Evolutionary conservation across 2,888 invertebrate species (phyloP).

Genomic region (Itoplectis maculator): DNA sequence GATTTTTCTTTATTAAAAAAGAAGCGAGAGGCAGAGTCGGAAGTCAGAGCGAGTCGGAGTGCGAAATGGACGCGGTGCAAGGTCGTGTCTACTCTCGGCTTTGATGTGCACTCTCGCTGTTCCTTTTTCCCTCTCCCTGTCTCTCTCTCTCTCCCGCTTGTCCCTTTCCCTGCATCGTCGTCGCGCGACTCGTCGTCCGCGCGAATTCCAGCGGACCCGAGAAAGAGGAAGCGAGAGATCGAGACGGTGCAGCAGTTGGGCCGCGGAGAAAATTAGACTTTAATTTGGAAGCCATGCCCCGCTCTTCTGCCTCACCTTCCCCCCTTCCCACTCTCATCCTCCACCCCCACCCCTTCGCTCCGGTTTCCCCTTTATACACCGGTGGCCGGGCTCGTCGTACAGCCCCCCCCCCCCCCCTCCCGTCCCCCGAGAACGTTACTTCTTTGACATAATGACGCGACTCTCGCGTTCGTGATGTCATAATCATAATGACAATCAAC

Average conservation of each 20-base stretch:
- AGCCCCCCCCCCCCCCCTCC: too few relatives aligned
- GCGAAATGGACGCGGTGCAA: conserved; percentile 47
- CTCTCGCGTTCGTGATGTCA: conserved; percentile 68
- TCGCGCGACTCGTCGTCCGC: background rate
- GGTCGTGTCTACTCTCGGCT: conserved; percentile 65
- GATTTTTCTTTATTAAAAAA: conserved; percentile 53
- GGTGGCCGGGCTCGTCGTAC: too few relatives aligned
- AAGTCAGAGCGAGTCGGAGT: conserved; percentile 21
- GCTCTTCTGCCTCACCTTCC: conserved; percentile 45
- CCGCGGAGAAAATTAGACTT: conserved; percentile 69
- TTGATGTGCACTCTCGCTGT: conserved; percentile 71
- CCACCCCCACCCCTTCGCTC: too few relatives aligned
- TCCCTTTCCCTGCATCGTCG: conserved; percentile 32
- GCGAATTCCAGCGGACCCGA: conserved; percentile 27
- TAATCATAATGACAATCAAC: conserved; percentile 73
- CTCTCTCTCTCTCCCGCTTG: too few relatives aligned
- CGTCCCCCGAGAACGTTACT: conserved; percentile 54
- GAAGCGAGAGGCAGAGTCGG: conserved; percentile 53
- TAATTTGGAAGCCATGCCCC: conserved; percentile 65
- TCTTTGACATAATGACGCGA: conserved; percentile 69
- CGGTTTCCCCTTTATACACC: conserved; percentile 25
- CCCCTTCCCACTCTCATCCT: too few relatives aligned
- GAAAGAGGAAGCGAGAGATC: conserved; percentile 60
- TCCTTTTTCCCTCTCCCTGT: conserved; percentile 64
- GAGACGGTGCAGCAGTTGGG: conserved; percentile 54